Percentiles rank a stretch among this genome's conserved stretches.
These are phyloP conservation scores for Picus viridis DNA, from an alignment of 2,797 vertebrate genomes.

Conservation along the genomic window DNA sequence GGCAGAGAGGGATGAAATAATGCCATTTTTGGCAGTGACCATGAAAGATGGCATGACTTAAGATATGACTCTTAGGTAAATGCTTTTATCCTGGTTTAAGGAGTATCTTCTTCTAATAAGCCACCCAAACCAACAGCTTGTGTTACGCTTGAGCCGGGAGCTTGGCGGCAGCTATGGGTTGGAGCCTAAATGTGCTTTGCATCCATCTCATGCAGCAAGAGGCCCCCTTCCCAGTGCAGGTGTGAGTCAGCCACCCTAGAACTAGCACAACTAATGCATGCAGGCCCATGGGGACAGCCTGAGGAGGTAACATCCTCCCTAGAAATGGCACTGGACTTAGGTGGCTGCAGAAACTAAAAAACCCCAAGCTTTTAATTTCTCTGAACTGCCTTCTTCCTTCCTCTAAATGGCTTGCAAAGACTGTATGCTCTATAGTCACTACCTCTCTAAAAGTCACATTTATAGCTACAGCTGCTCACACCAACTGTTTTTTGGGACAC, in stretches of 20 bases:
- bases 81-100: not conserved
- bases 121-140: accelerated
- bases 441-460: not conserved
- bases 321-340: not conserved
- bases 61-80: accelerated
- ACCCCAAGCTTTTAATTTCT: not conserved
- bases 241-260: not conserved
- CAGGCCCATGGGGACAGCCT: not conserved
- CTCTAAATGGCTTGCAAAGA: not conserved
- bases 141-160: not conserved
- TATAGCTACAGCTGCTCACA: accelerated
- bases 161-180: not conserved
- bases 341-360: not conserved
- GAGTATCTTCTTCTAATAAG: not conserved
- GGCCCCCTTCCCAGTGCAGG: not conserved
- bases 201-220: not conserved
- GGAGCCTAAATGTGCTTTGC: not conserved
- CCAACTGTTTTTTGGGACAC: not conserved
- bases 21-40: not conserved
- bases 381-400: not conserved
- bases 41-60: not conserved
- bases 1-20: not conserved
- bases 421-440: accelerated
- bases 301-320: not conserved
- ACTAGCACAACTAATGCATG: not conserved